Base-by-base conservation (phyloP, 2,113 vertebrate genomes). In the Cercopithecus mona region DNA sequence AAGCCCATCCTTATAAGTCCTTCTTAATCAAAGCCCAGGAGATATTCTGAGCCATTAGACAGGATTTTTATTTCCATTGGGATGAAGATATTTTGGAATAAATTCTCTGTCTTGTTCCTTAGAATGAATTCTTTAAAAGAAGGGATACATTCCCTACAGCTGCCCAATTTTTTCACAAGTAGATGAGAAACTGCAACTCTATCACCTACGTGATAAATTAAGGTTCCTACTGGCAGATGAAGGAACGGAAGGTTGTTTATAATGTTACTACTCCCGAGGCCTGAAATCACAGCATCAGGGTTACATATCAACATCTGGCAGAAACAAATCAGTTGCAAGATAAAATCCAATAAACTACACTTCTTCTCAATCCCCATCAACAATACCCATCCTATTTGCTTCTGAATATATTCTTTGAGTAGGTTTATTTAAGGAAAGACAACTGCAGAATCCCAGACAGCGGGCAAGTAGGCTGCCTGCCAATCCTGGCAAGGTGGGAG, bases 311-410 rank as follows among this genome's bases (percentile, higher is more conserved):
- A 75, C 1, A 27, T 94, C 85, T 93, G 96, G 97, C 93, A 97
- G 88, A 97, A 97, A 98, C 93, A 97, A 98, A 97, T 96, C 91
- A 95, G 96, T 30, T 93, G 82, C 43, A 43, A 93, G 97, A 97
- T 93, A 95, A 97, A 97, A 97, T 96, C 93, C 92, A 96, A 96
- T 92, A 95, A 97, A 94, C 93, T 61, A 82, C 72, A 84, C 32
- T 40, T 95, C 78, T 85, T 88, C 91, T 95, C 1, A 0, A 91
- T 82, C 88, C 82, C 38, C 84, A 89, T 97, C 93, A 94, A 95
- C 95, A 93, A 90, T 35, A 88, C 80, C 90, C 57, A 81, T 66
- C 84, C 81, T 76, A 55, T 94, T 90, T 96, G 50, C 40, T 59
- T 81, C n/a, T 72, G 84, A 97, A 92, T 88, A 93, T 12, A 61